phyloP scores from a whole-genome alignment of 2,888 invertebrate species.

The Agrotis clavis region DNA sequence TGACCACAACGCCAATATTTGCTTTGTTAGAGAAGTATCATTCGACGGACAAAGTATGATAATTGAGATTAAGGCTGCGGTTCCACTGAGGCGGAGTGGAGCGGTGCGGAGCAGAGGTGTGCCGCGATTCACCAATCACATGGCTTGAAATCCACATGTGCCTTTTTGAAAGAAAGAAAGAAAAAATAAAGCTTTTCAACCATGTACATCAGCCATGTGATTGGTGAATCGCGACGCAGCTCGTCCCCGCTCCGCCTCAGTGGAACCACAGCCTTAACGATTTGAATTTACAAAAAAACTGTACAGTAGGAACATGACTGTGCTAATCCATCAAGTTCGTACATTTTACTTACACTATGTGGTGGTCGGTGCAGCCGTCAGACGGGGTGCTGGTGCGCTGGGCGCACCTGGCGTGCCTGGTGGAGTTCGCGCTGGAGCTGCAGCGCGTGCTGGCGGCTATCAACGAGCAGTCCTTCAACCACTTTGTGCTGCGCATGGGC shows the following conservation, averaged over 20 bases:
- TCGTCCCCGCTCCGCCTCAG: no score
- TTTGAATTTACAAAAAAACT: neutral
- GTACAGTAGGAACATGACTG: neutral
- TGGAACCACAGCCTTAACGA: no score
- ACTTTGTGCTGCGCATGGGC: constrained; percentile 98
- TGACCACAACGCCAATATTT: neutral
- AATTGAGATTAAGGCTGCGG: neutral
- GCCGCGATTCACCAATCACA: no score
- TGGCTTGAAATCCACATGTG: no score
- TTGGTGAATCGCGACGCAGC: no score
- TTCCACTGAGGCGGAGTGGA: no score
- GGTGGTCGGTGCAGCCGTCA: constrained; percentile 89
- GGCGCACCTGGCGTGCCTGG: constrained; percentile 96
- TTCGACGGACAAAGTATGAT: neutral
- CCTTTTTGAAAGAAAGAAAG: no score
- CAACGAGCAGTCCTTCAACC: constrained; percentile 98
- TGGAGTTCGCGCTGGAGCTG: constrained; percentile 97
- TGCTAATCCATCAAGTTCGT: neutral
- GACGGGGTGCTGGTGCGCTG: constrained; percentile 94
- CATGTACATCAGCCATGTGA: no score
- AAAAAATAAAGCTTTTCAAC: no score
- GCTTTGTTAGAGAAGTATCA: neutral
- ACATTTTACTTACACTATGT: neutral
- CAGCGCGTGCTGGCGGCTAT: constrained; percentile 97
- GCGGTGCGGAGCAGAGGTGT: no score